These are phyloP conservation scores for Dinoponera quadriceps DNA, from an alignment of 1,140 invertebrate species.

Conservation along the genomic window DNA sequence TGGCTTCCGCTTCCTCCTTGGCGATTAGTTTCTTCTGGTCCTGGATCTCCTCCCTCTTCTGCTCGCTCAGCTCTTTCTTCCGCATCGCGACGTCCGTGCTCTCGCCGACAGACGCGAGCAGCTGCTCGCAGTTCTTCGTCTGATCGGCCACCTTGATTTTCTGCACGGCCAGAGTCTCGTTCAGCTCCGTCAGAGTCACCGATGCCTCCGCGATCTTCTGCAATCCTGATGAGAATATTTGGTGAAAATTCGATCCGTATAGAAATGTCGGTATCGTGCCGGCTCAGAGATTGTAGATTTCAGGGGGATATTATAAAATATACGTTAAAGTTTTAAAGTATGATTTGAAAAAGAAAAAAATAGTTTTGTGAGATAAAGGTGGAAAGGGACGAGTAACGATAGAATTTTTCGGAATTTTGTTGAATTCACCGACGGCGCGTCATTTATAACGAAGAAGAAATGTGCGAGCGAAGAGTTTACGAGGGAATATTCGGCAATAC, in stretches of 20 bases:
- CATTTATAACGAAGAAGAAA: no score
- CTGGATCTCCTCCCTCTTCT: conserved; percentile 92
- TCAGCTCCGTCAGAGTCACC: conserved; percentile 90
- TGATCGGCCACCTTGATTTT: conserved; percentile 92
- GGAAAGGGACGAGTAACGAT: background rate
- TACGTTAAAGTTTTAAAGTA: background rate
- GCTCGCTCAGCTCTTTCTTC: conserved; percentile 91
- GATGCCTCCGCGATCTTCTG: conserved; percentile 93
- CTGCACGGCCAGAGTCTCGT: conserved; percentile 91
- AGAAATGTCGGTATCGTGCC: background rate
- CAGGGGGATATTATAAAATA: background rate
- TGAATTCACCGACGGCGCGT: background rate
- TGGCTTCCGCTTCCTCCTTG: conserved; percentile 93
- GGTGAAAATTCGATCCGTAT: conserved; percentile 45
- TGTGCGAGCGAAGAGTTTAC: background rate
- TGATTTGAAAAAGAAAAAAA: background rate
- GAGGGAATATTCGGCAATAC: conserved; percentile 62
- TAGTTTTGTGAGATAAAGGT: background rate
- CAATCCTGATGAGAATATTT: conserved; percentile 88
- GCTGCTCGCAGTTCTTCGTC: conserved; percentile 90
- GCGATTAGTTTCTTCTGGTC: conserved; percentile 91
- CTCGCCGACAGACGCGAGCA: conserved; percentile 89
- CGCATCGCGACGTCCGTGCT: conserved; percentile 88
- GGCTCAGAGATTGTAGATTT: background rate
- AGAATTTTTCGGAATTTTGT: background rate